phyloP scores from a whole-genome alignment of 2,888 invertebrate genomes.

The Lasius platythorax region DNA sequence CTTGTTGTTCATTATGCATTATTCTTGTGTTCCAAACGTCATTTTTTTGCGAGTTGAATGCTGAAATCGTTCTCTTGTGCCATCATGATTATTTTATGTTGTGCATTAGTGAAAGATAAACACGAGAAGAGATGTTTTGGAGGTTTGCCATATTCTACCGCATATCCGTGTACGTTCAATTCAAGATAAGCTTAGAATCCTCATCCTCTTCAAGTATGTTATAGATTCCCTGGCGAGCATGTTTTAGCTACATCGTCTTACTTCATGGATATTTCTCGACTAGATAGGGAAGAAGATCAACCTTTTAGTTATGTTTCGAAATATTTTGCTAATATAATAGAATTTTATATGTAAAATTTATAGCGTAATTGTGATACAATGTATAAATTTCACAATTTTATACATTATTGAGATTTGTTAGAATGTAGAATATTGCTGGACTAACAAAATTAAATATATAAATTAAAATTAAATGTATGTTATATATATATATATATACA shows the following conservation, averaged over 20 bases:
- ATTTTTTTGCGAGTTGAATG: background rate
- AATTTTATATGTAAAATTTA: background rate
- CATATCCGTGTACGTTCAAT: background rate
- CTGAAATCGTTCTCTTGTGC: background rate
- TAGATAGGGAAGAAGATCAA: background rate
- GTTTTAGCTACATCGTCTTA: background rate
- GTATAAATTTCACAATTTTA: background rate
- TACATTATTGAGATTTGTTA: background rate
- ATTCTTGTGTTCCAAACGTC: background rate
- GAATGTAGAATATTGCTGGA: background rate
- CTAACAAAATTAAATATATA: constrained; percentile 3
- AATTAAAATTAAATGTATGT: background rate
- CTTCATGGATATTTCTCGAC: constrained; percentile 11
- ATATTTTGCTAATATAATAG: background rate
- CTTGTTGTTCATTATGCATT: background rate
- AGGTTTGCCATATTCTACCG: background rate
- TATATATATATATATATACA: background rate
- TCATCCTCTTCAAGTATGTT: constrained; percentile 20
- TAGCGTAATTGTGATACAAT: background rate
- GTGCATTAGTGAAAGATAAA: background rate
- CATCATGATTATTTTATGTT: constrained; percentile 33
- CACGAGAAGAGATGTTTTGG: constrained; percentile 7
- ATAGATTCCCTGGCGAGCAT: constrained; percentile 2
- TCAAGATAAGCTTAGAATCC: constrained; percentile 30
- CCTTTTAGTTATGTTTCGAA: background rate